Conservation (phyloP, 2,797 vertebrate genomes). For the Hafferia zeledoni region DNA sequence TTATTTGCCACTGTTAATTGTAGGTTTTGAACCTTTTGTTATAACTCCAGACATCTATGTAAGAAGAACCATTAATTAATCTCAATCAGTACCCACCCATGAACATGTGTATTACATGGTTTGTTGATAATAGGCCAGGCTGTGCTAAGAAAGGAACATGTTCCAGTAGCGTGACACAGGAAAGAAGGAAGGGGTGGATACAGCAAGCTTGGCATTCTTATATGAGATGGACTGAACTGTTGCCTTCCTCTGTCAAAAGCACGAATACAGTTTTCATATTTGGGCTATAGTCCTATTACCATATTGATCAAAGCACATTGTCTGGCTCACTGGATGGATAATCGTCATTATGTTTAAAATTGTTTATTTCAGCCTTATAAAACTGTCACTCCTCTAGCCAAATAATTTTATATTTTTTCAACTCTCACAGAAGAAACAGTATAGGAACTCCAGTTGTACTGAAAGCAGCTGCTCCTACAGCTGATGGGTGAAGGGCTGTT, state of each 20-base stretch:
- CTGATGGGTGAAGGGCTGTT: background rate
- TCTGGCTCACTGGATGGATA: background rate
- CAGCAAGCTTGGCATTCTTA: background rate
- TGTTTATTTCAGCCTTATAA: background rate
- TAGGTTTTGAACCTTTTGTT: constrained; percentile 67
- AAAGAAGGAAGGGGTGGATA: constrained; percentile 23
- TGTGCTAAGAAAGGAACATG: constrained; percentile 57
- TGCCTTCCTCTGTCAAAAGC: background rate
- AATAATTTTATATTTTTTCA: background rate
- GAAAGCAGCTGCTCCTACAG: background rate
- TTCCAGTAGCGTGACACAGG: constrained; percentile 24
- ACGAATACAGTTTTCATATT: background rate
- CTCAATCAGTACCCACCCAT: constrained; percentile 60
- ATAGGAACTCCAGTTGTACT: background rate
- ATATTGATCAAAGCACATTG: background rate
- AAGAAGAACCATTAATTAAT: constrained; percentile 76
- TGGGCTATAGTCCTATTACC: background rate
- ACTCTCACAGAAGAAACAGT: background rate
- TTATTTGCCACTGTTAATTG: constrained; percentile 71
- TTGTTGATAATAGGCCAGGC: constrained; percentile 61
- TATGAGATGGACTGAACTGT: background rate
- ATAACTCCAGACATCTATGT: constrained; percentile 68
- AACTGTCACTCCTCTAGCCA: background rate
- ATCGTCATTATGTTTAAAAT: background rate
- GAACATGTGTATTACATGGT: constrained; percentile 61